phyloP scores from a whole-genome alignment of 2,888 invertebrate genomes.

The Melangyna quadrimaculata region DNA sequence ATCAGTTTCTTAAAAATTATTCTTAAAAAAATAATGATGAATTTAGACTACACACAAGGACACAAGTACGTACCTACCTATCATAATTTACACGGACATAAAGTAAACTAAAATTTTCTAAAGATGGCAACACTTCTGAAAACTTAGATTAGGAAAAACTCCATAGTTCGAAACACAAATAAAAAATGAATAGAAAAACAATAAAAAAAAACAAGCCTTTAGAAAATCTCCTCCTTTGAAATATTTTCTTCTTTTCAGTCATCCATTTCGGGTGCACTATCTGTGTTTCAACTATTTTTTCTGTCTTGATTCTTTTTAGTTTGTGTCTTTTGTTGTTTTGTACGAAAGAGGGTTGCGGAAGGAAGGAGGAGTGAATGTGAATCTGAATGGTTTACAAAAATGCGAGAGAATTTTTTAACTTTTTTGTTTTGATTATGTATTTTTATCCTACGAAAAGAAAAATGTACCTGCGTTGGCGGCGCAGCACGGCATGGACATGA shows the following conservation, averaged over 20 bases:
- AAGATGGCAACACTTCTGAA: slow-evolving; percentile 32
- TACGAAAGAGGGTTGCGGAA: slow-evolving; percentile 17
- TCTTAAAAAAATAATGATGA: too few relatives aligned
- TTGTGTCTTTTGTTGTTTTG: slow-evolving; percentile 40
- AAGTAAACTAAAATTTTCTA: not conserved
- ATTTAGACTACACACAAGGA: too few relatives aligned
- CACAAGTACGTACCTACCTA: not conserved
- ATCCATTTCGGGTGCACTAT: slow-evolving; percentile 67
- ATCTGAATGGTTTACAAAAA: slow-evolving; percentile 43
- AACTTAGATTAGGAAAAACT: slow-evolving; percentile 26
- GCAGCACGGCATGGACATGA: not conserved
- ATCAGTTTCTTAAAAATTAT: too few relatives aligned
- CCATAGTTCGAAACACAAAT: not conserved
- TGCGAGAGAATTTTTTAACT: slow-evolving; percentile 67
- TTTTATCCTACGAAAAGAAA: slow-evolving; percentile 65
- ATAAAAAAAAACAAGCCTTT: slow-evolving; percentile 39
- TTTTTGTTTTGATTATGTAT: slow-evolving; percentile 71
- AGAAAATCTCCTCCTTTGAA: slow-evolving; percentile 7
- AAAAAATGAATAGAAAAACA: not conserved
- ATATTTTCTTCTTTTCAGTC: slow-evolving; percentile 38
- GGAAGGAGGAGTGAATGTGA: slow-evolving; percentile 1
- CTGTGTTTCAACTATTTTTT: slow-evolving; percentile 19
- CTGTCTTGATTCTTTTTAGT: slow-evolving; percentile 5
- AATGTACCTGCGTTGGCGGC: slow-evolving; percentile 65
- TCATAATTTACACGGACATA: not conserved